phyloP scores from a whole-genome alignment of 2,888 invertebrate species.

The Hesperia comma region DNA sequence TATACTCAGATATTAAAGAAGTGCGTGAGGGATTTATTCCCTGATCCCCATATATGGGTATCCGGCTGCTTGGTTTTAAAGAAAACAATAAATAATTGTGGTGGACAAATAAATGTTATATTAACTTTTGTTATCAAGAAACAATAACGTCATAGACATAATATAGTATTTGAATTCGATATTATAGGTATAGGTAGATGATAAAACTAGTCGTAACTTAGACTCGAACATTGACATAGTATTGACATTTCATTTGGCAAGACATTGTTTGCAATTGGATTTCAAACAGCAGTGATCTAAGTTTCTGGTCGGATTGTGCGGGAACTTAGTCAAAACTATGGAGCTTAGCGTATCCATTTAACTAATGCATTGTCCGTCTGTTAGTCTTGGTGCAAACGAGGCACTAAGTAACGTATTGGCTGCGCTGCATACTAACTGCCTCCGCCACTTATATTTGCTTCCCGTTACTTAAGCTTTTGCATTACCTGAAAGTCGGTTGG shows the following conservation, averaged over 20 bases:
- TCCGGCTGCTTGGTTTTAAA: no score
- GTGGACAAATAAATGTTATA: no score
- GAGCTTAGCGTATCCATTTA: constrained; percentile 77
- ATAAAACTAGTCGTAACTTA: neutral
- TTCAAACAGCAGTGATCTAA: constrained; percentile 72
- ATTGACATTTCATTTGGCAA: constrained; percentile 64
- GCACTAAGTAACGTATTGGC: constrained; percentile 74
- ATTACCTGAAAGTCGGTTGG: constrained; percentile 7
- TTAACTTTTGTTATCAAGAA: no score
- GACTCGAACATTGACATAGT: constrained; percentile 49
- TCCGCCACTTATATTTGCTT: constrained; percentile 15
- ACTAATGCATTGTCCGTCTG: constrained; percentile 81
- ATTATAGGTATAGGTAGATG: neutral
- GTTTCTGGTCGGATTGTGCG: constrained; percentile 74
- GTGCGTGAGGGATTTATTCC: no score
- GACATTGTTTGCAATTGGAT: constrained; percentile 68
- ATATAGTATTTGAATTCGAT: neutral
- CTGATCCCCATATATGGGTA: no score
- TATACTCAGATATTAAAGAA: no score
- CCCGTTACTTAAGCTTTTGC: constrained; percentile 22
- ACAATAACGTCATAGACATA: no score
- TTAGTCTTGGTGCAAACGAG: constrained; percentile 79
- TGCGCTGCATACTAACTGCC: constrained; percentile 43
- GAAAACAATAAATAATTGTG: no score
- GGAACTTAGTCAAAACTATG: constrained; percentile 71